A percentile compares a stretch with the other conserved stretches of the same genome.
These are phyloP conservation scores for Dasypolia templi DNA, from an alignment of 2,888 invertebrate genomes.

Conservation along the genomic window DNA sequence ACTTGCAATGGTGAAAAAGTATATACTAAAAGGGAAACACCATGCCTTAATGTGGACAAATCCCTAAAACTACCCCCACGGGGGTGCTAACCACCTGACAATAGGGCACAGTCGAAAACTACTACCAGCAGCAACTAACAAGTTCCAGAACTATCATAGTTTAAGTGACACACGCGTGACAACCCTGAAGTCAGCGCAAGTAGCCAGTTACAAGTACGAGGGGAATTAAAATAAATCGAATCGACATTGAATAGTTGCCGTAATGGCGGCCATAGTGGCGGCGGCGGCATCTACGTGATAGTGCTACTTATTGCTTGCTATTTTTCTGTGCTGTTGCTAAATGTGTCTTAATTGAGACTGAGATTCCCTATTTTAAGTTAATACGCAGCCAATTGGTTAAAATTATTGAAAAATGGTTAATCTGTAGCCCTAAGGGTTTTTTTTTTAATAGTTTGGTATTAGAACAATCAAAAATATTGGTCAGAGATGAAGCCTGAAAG, in stretches of 20 bases:
- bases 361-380: neutral
- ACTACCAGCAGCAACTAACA: conserved; percentile 14
- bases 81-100: neutral
- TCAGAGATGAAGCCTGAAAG: no score
- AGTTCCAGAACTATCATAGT: conserved; percentile 17
- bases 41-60: neutral
- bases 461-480: neutral
- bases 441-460: neutral
- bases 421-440: no score
- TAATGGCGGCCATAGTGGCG: conserved; percentile 44
- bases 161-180: conserved; percentile 1
- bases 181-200: conserved; percentile 58
- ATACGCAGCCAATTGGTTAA: neutral
- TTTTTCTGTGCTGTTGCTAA: neutral
- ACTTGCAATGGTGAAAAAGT: neutral
- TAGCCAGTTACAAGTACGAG: conserved; percentile 56
- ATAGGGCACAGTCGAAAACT: conserved; percentile 7
- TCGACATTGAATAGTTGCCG: conserved; percentile 74
- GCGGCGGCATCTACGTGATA: no score
- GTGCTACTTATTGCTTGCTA: conserved; percentile 8
- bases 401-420: neutral
- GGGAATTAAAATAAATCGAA: conserved; percentile 79
- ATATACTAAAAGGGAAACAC: neutral
- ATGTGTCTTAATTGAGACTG: conserved; percentile 11
- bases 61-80: neutral